Evolutionary conservation across 2,113 vertebrate species (phyloP), one percentile per base, ranked within the genome.

Genomic region (Gnathonemus echidnorhynchus): DNA sequence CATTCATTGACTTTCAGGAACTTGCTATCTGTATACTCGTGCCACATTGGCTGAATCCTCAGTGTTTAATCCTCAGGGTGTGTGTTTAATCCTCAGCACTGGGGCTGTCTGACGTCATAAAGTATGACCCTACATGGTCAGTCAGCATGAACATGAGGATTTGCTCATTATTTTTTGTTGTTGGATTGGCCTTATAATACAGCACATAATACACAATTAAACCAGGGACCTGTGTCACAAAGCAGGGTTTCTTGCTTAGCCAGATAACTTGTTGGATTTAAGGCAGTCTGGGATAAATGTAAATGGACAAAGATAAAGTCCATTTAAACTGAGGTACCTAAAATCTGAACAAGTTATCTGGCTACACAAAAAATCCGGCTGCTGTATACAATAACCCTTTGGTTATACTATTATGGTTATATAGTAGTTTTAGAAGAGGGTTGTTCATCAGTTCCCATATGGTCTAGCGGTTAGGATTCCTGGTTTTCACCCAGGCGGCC

Each of bases 401-500:
- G 8, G 39, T 42, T 42, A 45, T 45, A 45, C 1, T 21, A 21
- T 19, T 46, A 1, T 45, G 1, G 4, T 2, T 39, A 45, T 42
- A 31, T 10, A 39, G 9, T 19, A 83, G 0, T 35, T 35, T 42
- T 10, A 39, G 0, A 11, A 5, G 42, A 7, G 0, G 0, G 0
- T 0, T 3, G 0, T 42, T 42, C n/a, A 2, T 21, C 87, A 31
- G 53, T 19, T 97, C 96, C 97, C 97, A 97, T 97, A 97, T 97
- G 97, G 97, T 97, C 97, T 97, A 97, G 97, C 97, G 97, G 97
- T 97, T 97, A 97, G 96, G 97, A 98, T 97, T 97, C 97, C 97
- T 97, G 97, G 97, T 97, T 97, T 97, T 97, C 97, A 97, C 96
- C 97, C 97, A 97, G 97, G 97, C 96, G 97, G 96, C 97, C 96